Evolutionary conservation across 2,888 invertebrate genomes (phyloP), one percentile per base, ranked within the genome.

Genomic region (Xanthia icteritia): DNA sequence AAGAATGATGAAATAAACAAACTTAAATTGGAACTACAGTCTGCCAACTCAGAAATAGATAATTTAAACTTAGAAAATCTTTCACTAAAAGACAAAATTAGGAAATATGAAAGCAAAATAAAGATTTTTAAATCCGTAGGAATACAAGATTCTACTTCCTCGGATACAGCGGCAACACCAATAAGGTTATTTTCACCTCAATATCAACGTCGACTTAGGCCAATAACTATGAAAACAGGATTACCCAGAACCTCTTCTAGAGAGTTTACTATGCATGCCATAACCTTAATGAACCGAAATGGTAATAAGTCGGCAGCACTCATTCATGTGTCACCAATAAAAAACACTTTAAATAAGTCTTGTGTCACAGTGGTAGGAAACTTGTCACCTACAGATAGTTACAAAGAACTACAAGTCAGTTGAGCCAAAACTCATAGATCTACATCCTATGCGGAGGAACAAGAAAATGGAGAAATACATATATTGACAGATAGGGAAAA

Each of bases 321-420:
- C 23, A 15, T 51, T 51, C 66, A 67, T 51, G 51, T 51, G 11
- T 45, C 45, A 2, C 65, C 66, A 68, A 68, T 68, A 31, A 48
- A 68, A n/a, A n/a, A 56, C 17, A 39, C 5, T 23, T 45, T 48
- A 20, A n/a, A 27, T 54, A 39, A 68, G 39, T 42, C 27, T 39
- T 68, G 36, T 36, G n/a, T 42, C 54, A 56, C 39, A 39, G 68
- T 27, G 27, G 23, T 2, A 27, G 56, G 36, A 13, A 27, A 17
- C 11, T 69, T 39, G 56, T 58, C 58, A 58, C 58, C 69, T 15
- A 27, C 58, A 58, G 31, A 51, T 27, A 66, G 31, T 31, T 51
- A 58, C 39, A 58, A 69, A 13, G 42, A 60, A 20, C 45, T 42
- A 60, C 20, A 69, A 11, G 67, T 54, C 2, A 69, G 58, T 58